phyloP scores from a whole-genome alignment of 2,113 vertebrate species.

The Myxocyprinus asiaticus region DNA sequence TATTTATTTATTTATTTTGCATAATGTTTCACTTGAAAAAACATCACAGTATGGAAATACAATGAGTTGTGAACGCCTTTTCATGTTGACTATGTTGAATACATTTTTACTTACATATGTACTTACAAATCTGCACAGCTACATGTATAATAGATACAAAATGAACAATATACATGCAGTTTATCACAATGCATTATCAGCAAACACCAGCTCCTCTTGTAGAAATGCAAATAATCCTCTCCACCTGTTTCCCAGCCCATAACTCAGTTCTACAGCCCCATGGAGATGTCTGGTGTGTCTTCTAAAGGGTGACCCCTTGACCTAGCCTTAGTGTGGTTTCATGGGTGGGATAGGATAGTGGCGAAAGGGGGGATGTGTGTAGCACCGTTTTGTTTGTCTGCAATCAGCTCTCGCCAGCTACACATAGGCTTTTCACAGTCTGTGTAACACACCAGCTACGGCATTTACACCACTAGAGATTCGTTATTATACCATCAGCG shows the following conservation, averaged over 20 bases:
- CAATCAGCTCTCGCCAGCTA: slow-evolving; percentile 1
- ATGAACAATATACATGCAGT: not conserved
- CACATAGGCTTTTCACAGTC: slow-evolving; percentile 31
- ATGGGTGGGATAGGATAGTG: slow-evolving; percentile 58
- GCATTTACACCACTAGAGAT: slow-evolving; percentile 37
- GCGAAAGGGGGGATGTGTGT: slow-evolving; percentile 53
- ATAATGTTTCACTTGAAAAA: too few relatives aligned
- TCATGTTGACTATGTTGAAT: too few relatives aligned
- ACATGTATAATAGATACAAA: too few relatives aligned
- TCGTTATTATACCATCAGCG: slow-evolving; percentile 20
- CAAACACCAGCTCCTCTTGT: not conserved
- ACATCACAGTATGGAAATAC: too few relatives aligned
- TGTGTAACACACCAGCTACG: slow-evolving; percentile 12
- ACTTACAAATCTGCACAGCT: too few relatives aligned
- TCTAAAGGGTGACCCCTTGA: slow-evolving; percentile 60
- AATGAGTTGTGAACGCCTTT: too few relatives aligned
- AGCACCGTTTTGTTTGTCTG: slow-evolving; percentile 54
- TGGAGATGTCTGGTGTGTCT: slow-evolving; percentile 57
- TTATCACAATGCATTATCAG: not conserved
- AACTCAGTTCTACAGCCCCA: slow-evolving; percentile 17
- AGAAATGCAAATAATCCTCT: not conserved
- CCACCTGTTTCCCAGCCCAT: slow-evolving; percentile 25
- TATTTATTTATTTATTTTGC: too few relatives aligned
- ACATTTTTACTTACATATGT: too few relatives aligned
- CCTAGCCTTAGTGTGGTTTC: slow-evolving; percentile 62